These are phyloP conservation scores for Hoplodrina ambigua DNA, from an alignment of 2,888 invertebrate species.

Conservation along the genomic window DNA sequence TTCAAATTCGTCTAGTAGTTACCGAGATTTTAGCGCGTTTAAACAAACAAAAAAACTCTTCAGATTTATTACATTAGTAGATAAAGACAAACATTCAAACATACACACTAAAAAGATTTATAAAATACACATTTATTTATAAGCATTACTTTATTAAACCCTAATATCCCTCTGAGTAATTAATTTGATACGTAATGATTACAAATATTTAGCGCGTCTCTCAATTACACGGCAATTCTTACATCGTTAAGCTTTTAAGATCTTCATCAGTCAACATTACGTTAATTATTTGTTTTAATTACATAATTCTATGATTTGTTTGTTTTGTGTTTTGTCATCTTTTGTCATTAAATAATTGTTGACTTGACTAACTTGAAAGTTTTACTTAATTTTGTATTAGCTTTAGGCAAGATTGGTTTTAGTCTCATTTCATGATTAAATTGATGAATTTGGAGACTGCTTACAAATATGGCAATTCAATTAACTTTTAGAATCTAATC, in stretches of 20 bases:
- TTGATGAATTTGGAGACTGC: no score
- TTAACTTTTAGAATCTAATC: no score
- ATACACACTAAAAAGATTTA: background rate
- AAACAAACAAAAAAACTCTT: no score
- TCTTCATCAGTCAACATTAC: conserved; percentile 48
- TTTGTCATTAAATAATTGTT: conserved; percentile 24
- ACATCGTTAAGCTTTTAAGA: conserved; percentile 50
- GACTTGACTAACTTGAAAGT: conserved; percentile 1
- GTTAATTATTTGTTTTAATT: conserved; percentile 45
- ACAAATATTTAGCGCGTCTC: conserved; percentile 39
- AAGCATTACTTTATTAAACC: conserved; percentile 1
- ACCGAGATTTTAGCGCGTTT: no score
- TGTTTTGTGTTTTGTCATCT: conserved; percentile 19
- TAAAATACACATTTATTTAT: background rate
- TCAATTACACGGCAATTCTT: conserved; percentile 43
- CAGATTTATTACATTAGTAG: no score
- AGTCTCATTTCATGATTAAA: background rate
- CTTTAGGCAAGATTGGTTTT: background rate
- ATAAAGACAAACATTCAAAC: no score
- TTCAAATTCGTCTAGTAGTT: no score
- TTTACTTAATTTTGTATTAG: background rate
- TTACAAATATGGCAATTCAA: no score
- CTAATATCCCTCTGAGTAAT: conserved; percentile 28
- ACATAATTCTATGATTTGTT: conserved; percentile 26
- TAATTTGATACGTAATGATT: conserved; percentile 36